Evolutionary conservation across 2,888 invertebrate genomes (phyloP).

Genomic region (Stenotaenia linearis): DNA sequence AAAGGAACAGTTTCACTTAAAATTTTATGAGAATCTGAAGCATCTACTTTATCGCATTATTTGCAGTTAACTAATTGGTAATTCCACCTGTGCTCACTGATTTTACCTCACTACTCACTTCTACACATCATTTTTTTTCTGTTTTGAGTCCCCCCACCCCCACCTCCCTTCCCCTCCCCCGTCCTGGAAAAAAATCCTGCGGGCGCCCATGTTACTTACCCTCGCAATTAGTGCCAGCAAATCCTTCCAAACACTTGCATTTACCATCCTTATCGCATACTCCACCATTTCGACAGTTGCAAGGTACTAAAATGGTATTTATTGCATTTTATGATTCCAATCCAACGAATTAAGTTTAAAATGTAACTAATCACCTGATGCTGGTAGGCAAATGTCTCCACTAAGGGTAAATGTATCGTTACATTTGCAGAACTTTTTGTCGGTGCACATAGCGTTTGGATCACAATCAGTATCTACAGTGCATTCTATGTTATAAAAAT

Average conservation of each 20-base stretch:
- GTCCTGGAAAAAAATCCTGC: too few species aligned
- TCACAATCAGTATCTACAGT: not conserved
- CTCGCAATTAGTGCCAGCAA: not conserved
- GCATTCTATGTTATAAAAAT: not conserved
- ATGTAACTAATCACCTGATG: not conserved
- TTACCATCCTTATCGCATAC: not conserved
- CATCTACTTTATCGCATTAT: too few species aligned
- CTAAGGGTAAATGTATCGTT: not conserved
- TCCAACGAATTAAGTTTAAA: too few species aligned
- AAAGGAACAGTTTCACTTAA: too few species aligned
- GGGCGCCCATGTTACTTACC: not conserved
- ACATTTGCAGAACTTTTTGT: not conserved
- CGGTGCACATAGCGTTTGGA: not conserved
- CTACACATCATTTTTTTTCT: too few species aligned
- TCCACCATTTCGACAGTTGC: not conserved
- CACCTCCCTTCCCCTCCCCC: too few species aligned
- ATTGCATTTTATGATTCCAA: not conserved
- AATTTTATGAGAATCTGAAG: too few species aligned
- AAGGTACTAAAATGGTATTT: not conserved
- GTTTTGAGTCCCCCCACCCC: too few species aligned
- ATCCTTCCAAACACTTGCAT: not conserved
- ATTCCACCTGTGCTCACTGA: too few species aligned
- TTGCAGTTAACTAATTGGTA: too few species aligned
- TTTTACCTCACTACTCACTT: too few species aligned
- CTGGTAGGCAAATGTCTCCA: not conserved